phyloP scores from a whole-genome alignment of 2,888 invertebrate genomes.

The Meghimatium bilineatum region DNA sequence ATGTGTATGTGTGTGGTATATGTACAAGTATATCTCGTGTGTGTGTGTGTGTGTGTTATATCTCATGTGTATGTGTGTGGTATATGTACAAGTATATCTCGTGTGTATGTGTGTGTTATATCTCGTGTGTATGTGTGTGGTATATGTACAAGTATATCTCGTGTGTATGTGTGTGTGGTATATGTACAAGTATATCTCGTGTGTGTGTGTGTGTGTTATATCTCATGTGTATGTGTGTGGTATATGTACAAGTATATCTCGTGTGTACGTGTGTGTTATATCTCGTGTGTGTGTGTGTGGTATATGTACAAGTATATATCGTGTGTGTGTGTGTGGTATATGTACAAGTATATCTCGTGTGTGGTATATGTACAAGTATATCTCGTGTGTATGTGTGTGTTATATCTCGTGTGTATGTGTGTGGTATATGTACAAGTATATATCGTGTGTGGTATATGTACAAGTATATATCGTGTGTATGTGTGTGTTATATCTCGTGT shows the following conservation, averaged over 20 bases:
- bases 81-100: no score
- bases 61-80: no score
- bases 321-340: neutral
- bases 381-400: neutral
- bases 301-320: neutral
- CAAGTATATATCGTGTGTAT: neutral
- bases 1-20: no score
- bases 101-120: no score
- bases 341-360: neutral
- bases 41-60: no score
- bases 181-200: neutral
- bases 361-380: neutral
- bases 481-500: neutral
- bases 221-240: neutral
- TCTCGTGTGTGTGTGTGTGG: neutral
- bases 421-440: neutral
- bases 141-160: no score
- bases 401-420: neutral
- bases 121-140: no score
- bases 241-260: no score
- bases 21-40: no score
- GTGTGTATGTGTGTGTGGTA: no score
- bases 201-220: neutral
- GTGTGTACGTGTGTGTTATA: neutral
- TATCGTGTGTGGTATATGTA: neutral